Evolutionary conservation across 1,140 invertebrate species (phyloP), one percentile per base, ranked within the genome.

Genomic region (Drosophila suzukii): DNA sequence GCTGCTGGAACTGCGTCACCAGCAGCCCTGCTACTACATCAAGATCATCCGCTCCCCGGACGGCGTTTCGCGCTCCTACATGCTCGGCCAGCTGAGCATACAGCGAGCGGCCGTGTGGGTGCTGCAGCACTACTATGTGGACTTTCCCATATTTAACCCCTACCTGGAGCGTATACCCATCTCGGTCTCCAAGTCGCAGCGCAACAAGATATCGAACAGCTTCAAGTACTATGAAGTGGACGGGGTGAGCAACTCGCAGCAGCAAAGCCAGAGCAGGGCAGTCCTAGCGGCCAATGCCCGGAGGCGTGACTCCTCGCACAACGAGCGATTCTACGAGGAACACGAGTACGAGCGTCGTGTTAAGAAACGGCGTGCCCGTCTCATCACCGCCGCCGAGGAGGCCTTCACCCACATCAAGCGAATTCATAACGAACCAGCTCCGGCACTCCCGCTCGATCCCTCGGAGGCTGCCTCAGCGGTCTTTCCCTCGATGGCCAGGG

Each of bases 161-260:
- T 99, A 99, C 91, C 94, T 99, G 75, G 98, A 99, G 92, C 95
- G 97, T 59, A 94, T 98, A 71, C 97, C 97, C 32, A 95, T 97
- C 53, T 86, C 82, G 0, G 85, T 85, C 38, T 96, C 96, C 27
- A 97, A 97, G 92, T 96, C 96, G 1, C 94, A 95, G 75, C 94
- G 96, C 63, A 96, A 96, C 92, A 95, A 95, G 34, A 93, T 94
- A 62, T 94, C 94, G 1, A 95, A 95, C 11, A 97, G 97, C 91
- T 98, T 99, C 82, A 99, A 99, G 91, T 98, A 99, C 92, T 99
- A 99, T 93, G 97, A 99, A 92, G 97, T 99, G 0, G 98, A 99
- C 90, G 97, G 96, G 15, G 95, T 96, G 41, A 96, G 94, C 75
- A 93, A 95, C n/a, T 94, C 95, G 51, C 93, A 95, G 70, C 95